Evolutionary conservation across 2,797 vertebrate species (phyloP).

Genomic region (Cyprinodon diabolis): DNA sequence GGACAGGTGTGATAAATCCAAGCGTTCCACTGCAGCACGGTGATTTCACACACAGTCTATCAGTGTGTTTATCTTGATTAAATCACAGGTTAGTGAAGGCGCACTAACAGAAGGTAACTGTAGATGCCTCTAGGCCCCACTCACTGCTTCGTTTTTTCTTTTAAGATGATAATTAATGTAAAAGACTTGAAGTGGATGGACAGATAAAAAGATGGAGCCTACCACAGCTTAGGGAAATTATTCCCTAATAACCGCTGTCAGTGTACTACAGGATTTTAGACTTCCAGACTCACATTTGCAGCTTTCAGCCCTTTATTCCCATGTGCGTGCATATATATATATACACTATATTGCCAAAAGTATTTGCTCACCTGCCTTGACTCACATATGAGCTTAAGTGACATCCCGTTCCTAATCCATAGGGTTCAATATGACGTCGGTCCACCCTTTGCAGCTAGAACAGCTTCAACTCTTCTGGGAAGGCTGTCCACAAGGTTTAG

Average conservation of each 20-base stretch:
- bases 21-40: conserved; percentile 17
- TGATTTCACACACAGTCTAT: conserved; percentile 21
- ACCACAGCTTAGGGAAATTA: conserved; percentile 11
- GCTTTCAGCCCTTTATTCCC: no score
- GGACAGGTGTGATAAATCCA: conserved; percentile 47
- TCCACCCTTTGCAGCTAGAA: no score
- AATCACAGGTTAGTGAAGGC: conserved; percentile 41
- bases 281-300: no score
- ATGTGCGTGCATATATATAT: no score
- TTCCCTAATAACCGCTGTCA: not conserved
- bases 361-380: no score
- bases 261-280: not conserved
- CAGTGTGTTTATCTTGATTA: conserved; percentile 56
- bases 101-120: conserved; percentile 30
- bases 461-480: no score
- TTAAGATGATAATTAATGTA: conserved; percentile 20
- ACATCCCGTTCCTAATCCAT: no score
- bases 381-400: no score
- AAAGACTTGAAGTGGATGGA: conserved; percentile 12
- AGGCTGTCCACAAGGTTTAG: no score
- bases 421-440: no score
- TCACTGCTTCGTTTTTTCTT: not conserved
- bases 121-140: conserved; percentile 16
- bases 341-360: no score
- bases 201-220: not conserved